phyloP scores from a whole-genome alignment of 1,140 invertebrate genomes.

The Holcopasites calliopsidis region DNA sequence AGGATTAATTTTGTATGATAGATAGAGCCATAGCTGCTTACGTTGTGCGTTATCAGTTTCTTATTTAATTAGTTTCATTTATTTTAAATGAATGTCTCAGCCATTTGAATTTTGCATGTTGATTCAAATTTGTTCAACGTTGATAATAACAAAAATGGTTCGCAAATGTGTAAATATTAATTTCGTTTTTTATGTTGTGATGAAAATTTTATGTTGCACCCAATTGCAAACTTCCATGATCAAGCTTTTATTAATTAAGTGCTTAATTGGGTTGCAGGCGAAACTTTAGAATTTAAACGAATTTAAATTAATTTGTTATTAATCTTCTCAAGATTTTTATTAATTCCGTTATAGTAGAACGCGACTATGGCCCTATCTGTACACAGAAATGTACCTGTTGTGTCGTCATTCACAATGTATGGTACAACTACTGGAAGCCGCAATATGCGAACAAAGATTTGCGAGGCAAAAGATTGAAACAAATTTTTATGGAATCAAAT shows the following conservation, averaged over 20 bases:
- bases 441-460: not conserved
- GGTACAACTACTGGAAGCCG: not conserved
- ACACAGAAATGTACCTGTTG: too few species aligned
- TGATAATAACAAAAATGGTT: too few species aligned
- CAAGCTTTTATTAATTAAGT: too few species aligned
- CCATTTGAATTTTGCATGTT: not conserved
- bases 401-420: too few species aligned
- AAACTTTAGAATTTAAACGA: too few species aligned
- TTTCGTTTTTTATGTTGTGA: too few species aligned
- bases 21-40: not conserved
- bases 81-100: not conserved
- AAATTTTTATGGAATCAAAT: not conserved
- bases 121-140: not conserved
- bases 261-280: too few species aligned
- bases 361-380: not conserved
- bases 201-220: too few species aligned
- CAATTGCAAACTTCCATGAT: too few species aligned
- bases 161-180: too few species aligned
- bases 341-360: not conserved
- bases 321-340: too few species aligned
- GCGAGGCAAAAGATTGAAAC: not conserved
- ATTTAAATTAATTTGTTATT: too few species aligned
- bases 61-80: not conserved
- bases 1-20: conserved; percentile 6
- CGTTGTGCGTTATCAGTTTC: not conserved